Evolutionary conservation across 2,888 invertebrate genomes (phyloP), one percentile per base, ranked within the genome.

Genomic region (Troglohyphantes excavatus): DNA sequence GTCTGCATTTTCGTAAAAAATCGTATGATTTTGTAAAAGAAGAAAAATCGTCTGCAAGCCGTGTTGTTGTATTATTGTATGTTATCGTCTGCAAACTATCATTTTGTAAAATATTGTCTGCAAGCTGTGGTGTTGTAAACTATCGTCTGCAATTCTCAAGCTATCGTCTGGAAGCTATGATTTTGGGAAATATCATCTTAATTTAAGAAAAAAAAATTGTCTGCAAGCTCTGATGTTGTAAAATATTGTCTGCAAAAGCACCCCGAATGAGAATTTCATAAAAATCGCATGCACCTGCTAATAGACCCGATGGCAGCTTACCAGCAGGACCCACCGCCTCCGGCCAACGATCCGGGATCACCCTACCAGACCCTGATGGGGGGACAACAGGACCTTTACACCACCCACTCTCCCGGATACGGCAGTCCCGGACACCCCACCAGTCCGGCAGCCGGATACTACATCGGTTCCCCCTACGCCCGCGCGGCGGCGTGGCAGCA

Each of bases 281-380:
- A n/a, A 53, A 53, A 53, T 53, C 53, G 75, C 53, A 84, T 84
- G 84, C 83, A 81, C 68, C 81, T 68, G 43, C 75, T 75, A 84
- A 63, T 75, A 43, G 75, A 75, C 27, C 21, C 59, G 21, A 82
- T 82, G 82, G 70, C 82, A 46, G 82, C 82, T 26, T 82, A 72
- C 61, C 82, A 70, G 82, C 82, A 82, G 82, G 70, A 82, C 23
- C 53, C 53, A 13, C 53, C 53, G 13, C 33, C 33, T 33, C n/a
- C n/a, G n/a, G 13, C 39, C 39, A 53, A 5, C 53, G 84, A 84
- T 63, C 78, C 85, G 33, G 78, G 68, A 39, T 86, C 85, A 7
- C 72, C 78, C 27, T 76, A 43, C 59, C 72, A 59, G 29, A 68
- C 76, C 13, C 75, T 82, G 76, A 88, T 81, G 73, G 46, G 67